Evolutionary conservation across 64 coral and sea anemone species (phyloP).

Genomic region (Montipora foliosa): DNA sequence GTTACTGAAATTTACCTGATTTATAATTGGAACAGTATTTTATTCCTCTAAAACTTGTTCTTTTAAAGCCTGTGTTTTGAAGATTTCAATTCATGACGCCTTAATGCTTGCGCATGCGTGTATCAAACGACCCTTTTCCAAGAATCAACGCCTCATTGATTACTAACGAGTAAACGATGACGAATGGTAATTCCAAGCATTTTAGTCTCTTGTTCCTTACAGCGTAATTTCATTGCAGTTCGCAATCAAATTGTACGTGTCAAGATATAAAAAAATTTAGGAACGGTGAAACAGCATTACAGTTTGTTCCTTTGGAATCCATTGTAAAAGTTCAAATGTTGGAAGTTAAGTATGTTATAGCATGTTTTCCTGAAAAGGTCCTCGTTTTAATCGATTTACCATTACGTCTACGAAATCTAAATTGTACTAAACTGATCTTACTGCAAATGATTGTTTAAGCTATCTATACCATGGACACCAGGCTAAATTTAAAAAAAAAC

Average conservation of each 20-base stretch:
- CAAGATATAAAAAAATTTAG: not conserved
- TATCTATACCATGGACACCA: too few species aligned
- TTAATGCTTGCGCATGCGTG: not conserved
- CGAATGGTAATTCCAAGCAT: not conserved
- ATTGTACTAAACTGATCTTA: not conserved
- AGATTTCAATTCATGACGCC: too few species aligned
- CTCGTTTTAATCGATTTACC: not conserved
- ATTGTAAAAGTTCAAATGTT: not conserved
- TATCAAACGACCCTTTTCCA: not conserved
- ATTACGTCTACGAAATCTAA: not conserved
- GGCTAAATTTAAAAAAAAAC: too few species aligned
- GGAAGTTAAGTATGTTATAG: not conserved
- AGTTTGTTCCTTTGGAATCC: not conserved
- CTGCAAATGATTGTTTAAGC: too few species aligned
- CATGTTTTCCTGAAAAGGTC: not conserved
- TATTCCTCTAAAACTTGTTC: not conserved
- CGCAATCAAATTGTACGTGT: not conserved
- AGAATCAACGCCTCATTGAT: constrained; percentile 3
- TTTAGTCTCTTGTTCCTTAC: not conserved
- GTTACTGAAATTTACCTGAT: not conserved
- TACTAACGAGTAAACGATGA: not conserved
- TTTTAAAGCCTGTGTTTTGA: not conserved
- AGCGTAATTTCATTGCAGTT: not conserved
- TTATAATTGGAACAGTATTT: not conserved
- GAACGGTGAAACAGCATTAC: not conserved